Conservation (phyloP, 1,140 invertebrate genomes). For the Ips typographus region DNA sequence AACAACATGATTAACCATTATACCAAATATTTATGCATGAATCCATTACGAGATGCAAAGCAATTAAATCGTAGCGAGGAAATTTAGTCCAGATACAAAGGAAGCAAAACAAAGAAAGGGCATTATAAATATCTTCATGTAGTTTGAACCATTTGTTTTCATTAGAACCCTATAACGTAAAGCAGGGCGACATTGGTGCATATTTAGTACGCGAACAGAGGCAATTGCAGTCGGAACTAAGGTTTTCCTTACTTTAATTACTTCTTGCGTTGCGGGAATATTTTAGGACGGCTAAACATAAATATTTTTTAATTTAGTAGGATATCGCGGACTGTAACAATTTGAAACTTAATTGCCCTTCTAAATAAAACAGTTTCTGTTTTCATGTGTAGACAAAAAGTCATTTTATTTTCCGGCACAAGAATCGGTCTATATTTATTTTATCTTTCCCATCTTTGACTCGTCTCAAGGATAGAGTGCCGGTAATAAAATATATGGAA, state of each 20-base stretch:
- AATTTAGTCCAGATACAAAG: constrained; percentile 10
- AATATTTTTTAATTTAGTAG: constrained; percentile 23
- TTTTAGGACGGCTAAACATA: constrained; percentile 18
- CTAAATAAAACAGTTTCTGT: background rate
- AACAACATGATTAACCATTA: too few species aligned
- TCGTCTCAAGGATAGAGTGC: too few species aligned
- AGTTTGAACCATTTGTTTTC: constrained; percentile 26
- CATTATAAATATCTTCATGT: constrained; percentile 29
- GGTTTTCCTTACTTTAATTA: constrained; percentile 29
- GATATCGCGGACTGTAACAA: constrained; percentile 15
- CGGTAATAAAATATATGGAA: too few species aligned
- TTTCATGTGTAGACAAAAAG: too few species aligned
- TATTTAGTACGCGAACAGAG: constrained; percentile 20
- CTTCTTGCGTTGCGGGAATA: constrained; percentile 22
- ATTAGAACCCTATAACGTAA: constrained; percentile 29
- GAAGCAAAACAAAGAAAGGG: constrained; percentile 20
- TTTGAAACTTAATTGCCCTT: constrained; percentile 22
- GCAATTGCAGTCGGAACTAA: constrained; percentile 27
- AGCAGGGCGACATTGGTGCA: constrained; percentile 20
- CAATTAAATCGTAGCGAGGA: constrained; percentile 9
- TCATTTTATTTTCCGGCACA: too few species aligned
- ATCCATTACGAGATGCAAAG: constrained; percentile 5
- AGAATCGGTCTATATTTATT: too few species aligned
- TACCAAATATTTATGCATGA: background rate
- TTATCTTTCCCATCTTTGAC: too few species aligned